Percentiles rank a stretch among this genome's conserved stretches.
Conservation (phyloP, 2,888 invertebrate species). For the Drosophila pseudotalamancana region DNA sequence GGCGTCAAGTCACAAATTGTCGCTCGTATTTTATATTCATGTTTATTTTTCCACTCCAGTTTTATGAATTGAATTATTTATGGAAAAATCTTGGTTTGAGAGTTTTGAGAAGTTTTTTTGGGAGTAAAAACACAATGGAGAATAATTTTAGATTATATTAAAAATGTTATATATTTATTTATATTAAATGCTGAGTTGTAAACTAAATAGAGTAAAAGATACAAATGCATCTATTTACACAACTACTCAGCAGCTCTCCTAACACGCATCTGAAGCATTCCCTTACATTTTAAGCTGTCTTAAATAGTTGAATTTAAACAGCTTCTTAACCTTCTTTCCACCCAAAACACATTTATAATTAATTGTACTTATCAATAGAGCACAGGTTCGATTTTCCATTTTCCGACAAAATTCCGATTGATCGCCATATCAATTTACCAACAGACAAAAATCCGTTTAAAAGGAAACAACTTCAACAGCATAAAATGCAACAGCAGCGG, state of each 20-base stretch:
- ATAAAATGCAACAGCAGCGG: constrained; percentile 22
- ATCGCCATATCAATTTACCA: constrained; percentile 73
- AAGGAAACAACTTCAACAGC: constrained; percentile 25
- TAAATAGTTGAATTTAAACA: constrained; percentile 11
- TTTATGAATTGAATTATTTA: constrained; percentile 55
- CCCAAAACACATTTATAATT: constrained; percentile 12
- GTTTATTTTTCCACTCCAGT: constrained; percentile 14
- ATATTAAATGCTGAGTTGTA: no score
- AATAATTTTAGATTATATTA: no score
- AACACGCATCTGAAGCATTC: neutral
- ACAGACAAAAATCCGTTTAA: constrained; percentile 38
- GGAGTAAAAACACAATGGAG: no score
- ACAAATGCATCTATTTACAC: neutral
- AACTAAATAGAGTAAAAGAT: no score
- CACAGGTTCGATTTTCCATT: constrained; percentile 31
- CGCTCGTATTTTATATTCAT: constrained; percentile 20
- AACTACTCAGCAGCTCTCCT: no score
- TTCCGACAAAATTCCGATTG: constrained; percentile 46
- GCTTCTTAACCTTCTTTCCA: constrained; percentile 6
- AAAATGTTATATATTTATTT: no score
- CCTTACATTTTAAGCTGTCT: neutral
- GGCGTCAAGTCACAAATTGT: constrained; percentile 36
- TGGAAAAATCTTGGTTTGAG: constrained; percentile 16
- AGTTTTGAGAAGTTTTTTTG: neutral
- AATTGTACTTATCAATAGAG: constrained; percentile 53